Conservation (phyloP, 2,888 invertebrate species). For the Drosophila greeni region DNA sequence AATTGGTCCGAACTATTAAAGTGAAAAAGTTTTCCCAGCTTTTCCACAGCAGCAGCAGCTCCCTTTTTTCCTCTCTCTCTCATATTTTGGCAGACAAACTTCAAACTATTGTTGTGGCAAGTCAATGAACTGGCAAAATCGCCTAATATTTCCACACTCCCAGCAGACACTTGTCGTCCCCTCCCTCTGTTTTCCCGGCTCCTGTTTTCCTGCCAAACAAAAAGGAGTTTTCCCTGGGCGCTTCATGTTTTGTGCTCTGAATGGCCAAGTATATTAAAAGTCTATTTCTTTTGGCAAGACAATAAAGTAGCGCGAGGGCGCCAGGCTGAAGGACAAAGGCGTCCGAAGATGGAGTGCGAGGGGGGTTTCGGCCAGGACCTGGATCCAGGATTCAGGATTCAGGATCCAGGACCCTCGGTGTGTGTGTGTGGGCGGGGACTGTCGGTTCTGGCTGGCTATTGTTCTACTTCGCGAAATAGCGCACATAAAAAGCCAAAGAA, state of each 20-base stretch:
- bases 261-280: constrained; percentile 68
- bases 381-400: constrained; percentile 23
- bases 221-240: constrained; percentile 27
- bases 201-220: constrained; percentile 8
- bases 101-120: constrained; percentile 71
- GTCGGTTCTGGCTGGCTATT: constrained; percentile 53
- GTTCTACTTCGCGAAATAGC: constrained; percentile 72
- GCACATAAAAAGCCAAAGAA: constrained; percentile 71
- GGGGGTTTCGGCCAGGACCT: neutral
- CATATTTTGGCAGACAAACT: constrained; percentile 72
- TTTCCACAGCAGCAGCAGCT: too few species aligned
- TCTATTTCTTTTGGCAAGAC: constrained; percentile 73
- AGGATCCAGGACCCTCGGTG: neutral
- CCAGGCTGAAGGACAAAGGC: constrained; percentile 50
- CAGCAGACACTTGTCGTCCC: constrained; percentile 37
- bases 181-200: neutral
- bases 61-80: constrained; percentile 23
- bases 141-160: constrained; percentile 65
- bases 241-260: constrained; percentile 28
- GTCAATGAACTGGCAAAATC: constrained; percentile 71
- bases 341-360: constrained; percentile 38
- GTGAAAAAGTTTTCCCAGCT: constrained; percentile 24
- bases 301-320: constrained; percentile 57
- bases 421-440: neutral
- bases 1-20: constrained; percentile 40